These are phyloP conservation scores for Mystacides longicornis DNA, from an alignment of 2,888 invertebrate species.

Conservation along the genomic window DNA sequence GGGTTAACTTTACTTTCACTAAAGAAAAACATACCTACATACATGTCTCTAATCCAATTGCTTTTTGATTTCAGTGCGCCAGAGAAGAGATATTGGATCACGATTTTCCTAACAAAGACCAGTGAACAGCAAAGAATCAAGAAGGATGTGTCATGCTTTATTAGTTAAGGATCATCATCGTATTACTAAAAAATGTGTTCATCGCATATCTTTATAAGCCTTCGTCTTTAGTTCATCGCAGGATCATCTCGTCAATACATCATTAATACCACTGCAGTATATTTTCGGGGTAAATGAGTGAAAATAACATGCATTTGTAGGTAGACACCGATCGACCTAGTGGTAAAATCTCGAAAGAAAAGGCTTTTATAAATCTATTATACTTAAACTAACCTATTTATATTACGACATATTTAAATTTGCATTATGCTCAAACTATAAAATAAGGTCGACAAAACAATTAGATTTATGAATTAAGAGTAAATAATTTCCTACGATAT, in stretches of 20 bases:
- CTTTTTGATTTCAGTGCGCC: constrained; percentile 23
- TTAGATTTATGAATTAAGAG: constrained; percentile 16
- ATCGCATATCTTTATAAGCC: constrained; percentile 1
- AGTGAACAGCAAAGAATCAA: background rate
- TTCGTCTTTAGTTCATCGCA: constrained; percentile 3
- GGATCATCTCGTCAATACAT: constrained; percentile 4
- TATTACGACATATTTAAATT: constrained; percentile 16
- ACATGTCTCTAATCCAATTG: no score
- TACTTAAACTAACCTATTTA: constrained; percentile 25
- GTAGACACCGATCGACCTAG: background rate
- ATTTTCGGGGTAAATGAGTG: background rate
- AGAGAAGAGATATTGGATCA: constrained; percentile 22
- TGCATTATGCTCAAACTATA: constrained; percentile 19
- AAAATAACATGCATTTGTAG: constrained; percentile 1
- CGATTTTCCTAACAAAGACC: constrained; percentile 20
- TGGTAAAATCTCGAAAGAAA: background rate
- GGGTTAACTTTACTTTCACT: no score
- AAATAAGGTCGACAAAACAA: constrained; percentile 11
- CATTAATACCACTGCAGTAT: background rate
- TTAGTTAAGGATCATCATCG: constrained; percentile 18
- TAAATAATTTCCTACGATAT: constrained; percentile 8
- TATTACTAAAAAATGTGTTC: constrained; percentile 11
- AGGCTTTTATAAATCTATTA: constrained; percentile 2
- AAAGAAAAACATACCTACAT: no score
- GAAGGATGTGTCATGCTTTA: constrained; percentile 14